Percentiles rank a stretch among this genome's conserved stretches.
Conservation (phyloP, 2,113 vertebrate species). For the Bothrops jararaca region DNA sequence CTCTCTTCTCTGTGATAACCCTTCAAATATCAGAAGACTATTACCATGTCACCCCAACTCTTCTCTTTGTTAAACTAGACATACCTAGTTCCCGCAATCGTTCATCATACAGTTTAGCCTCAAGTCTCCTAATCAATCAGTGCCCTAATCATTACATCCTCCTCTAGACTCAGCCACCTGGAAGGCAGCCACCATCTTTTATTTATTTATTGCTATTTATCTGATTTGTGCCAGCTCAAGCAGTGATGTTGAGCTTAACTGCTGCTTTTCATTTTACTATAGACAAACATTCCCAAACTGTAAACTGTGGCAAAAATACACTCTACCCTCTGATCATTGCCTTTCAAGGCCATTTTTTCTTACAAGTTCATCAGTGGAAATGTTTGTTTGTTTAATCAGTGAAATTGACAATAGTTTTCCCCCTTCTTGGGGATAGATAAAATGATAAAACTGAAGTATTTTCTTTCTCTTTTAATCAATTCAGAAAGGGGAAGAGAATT, state of each 20-base stretch:
- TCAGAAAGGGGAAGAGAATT: background rate
- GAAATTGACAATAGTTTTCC: background rate
- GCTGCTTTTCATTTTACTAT: background rate
- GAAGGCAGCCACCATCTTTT: background rate
- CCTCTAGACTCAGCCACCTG: background rate
- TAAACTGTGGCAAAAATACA: background rate
- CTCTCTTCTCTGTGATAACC: background rate
- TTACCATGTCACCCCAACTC: background rate
- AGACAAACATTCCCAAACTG: background rate
- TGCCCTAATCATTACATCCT: background rate
- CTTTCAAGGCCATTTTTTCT: background rate
- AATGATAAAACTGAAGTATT: conserved; percentile 28
- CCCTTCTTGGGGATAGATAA: background rate
- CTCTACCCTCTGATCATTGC: background rate
- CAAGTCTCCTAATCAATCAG: background rate
- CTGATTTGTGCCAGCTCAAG: background rate
- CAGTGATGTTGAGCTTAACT: background rate
- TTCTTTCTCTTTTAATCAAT: background rate
- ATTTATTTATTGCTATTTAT: background rate
- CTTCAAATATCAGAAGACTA: too few species aligned
- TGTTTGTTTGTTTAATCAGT: background rate
- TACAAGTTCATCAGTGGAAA: background rate
- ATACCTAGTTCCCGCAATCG: background rate
- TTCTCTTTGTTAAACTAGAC: background rate
- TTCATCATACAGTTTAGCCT: background rate